Conservation (phyloP, 2,797 vertebrate species). For the Cirrhinus molitorella region DNA sequence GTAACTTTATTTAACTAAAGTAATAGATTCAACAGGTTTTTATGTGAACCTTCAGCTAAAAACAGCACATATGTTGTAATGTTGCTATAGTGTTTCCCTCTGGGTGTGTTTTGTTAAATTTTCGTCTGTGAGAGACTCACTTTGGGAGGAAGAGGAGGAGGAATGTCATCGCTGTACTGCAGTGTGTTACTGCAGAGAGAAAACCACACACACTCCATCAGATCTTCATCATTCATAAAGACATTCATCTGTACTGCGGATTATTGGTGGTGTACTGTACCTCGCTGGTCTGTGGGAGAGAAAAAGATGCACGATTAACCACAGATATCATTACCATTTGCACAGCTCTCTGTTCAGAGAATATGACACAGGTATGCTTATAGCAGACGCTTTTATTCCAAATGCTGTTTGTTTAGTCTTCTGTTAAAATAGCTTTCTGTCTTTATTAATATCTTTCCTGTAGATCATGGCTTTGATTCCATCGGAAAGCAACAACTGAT, state of each 20-base stretch:
- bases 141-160: conserved; percentile 92
- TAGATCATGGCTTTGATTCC: too few relatives aligned
- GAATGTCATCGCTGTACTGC: conserved; percentile 66
- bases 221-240: neutral
- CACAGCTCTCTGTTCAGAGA: neutral
- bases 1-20: too few relatives aligned
- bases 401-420: neutral
- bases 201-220: neutral
- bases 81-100: neutral
- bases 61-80: neutral
- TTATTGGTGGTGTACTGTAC: conserved; percentile 53
- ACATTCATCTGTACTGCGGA: neutral
- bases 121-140: too few relatives aligned
- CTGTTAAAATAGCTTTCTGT: too few relatives aligned
- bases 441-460: neutral
- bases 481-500: too few relatives aligned
- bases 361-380: too few relatives aligned
- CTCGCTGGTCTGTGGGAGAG: conserved; percentile 56
- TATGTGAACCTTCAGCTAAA: too few relatives aligned
- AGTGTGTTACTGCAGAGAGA: conserved; percentile 67
- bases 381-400: too few relatives aligned
- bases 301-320: conserved; percentile 12
- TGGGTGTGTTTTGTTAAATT: neutral
- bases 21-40: too few relatives aligned
- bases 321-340: neutral